Conservation (phyloP, 2,888 invertebrate species). For the Ischnura elegans region DNA sequence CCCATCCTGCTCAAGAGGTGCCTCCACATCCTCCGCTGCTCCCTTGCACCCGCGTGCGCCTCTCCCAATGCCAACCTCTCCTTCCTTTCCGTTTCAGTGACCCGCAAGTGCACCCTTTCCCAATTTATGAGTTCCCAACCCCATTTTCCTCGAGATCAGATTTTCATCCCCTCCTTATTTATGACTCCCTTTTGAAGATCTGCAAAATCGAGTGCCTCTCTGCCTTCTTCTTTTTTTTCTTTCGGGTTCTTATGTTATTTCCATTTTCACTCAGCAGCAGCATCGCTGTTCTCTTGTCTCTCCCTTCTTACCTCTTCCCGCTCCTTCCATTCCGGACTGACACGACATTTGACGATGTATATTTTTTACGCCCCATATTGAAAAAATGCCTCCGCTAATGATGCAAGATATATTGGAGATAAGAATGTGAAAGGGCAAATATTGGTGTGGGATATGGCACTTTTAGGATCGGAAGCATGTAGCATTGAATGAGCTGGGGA, state of each 20-base stretch:
- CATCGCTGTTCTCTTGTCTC: background rate
- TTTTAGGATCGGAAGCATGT: too few relatives aligned
- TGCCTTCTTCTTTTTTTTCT: too few relatives aligned
- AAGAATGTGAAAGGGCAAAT: too few relatives aligned
- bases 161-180: constrained; percentile 16
- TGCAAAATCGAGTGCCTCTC: background rate
- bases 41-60: background rate
- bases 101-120: background rate
- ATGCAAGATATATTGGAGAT: too few relatives aligned
- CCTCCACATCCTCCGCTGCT: background rate
- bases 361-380: too few relatives aligned
- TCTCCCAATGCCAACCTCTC: background rate
- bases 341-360: too few relatives aligned
- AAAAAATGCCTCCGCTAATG: too few relatives aligned
- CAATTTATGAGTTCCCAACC: background rate
- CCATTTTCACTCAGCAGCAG: background rate
- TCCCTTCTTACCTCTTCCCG: background rate
- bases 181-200: background rate
- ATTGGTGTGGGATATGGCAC: too few relatives aligned
- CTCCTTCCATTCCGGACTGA: too few relatives aligned
- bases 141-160: background rate
- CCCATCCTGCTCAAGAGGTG: background rate
- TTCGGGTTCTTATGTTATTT: background rate
- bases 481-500: too few relatives aligned
- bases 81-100: background rate